These are phyloP conservation scores for Papilio xuthus DNA, from an alignment of 1,140 invertebrate genomes.

Conservation along the genomic window DNA sequence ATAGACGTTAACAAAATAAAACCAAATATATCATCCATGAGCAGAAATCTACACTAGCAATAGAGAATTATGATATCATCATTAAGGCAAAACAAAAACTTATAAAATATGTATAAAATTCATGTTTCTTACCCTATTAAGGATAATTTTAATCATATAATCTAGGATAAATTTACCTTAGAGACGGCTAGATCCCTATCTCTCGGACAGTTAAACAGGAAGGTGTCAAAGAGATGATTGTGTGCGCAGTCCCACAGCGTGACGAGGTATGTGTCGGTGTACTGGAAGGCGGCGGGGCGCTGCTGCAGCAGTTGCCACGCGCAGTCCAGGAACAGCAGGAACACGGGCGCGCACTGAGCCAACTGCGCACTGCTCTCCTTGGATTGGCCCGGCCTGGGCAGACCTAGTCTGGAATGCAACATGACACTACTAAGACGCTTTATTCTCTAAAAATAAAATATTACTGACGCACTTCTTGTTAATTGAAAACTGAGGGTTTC, in stretches of 20 bases:
- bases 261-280: constrained; percentile 95
- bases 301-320: constrained; percentile 95
- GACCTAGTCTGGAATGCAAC: constrained; percentile 58
- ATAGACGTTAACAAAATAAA: neutral
- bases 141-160: too few species aligned
- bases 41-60: too few species aligned
- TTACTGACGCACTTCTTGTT: neutral
- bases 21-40: too few species aligned
- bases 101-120: too few species aligned
- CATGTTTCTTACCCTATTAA: too few species aligned
- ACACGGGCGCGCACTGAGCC: constrained; percentile 88
- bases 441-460: too few species aligned
- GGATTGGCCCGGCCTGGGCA: constrained; percentile 57
- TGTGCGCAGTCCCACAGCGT: constrained; percentile 94
- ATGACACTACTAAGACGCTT: too few species aligned
- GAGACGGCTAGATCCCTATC: constrained; percentile 84
- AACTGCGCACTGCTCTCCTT: constrained; percentile 49
- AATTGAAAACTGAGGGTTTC: too few species aligned
- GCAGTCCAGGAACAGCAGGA: constrained; percentile 96
- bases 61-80: too few species aligned
- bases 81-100: too few species aligned
- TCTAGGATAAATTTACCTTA: constrained; percentile 52
- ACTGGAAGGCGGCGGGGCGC: constrained; percentile 94
- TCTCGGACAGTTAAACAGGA: constrained; percentile 93
- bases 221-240: constrained; percentile 94